Evolutionary conservation across 2,888 invertebrate genomes (phyloP).

Genomic region (Subacronicta megacephala): DNA sequence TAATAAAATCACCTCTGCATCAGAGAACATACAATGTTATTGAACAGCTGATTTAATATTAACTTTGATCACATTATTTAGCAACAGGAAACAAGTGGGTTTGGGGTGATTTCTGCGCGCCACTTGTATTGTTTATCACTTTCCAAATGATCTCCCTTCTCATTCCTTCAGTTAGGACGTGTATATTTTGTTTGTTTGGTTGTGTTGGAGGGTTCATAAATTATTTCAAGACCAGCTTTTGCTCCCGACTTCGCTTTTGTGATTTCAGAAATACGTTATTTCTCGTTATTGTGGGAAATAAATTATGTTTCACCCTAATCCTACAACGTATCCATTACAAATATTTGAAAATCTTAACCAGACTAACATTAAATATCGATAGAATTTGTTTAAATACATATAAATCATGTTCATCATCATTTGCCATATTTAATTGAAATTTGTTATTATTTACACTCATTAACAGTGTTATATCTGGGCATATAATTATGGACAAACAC

Average conservation of each 20-base stretch:
- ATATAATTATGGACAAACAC: not conserved
- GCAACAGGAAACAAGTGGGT: slow-evolving; percentile 39
- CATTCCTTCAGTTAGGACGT: slow-evolving; percentile 36
- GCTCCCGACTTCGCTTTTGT: slow-evolving; percentile 24
- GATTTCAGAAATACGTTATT: no score
- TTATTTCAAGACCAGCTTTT: slow-evolving; percentile 40
- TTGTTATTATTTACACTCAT: slow-evolving; percentile 6
- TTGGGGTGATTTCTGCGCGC: slow-evolving; percentile 41
- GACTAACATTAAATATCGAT: slow-evolving; percentile 14
- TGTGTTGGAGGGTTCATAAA: slow-evolving; percentile 37
- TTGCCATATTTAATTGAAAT: slow-evolving; percentile 3
- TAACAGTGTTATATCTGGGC: slow-evolving; percentile 1
- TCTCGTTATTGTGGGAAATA: no score
- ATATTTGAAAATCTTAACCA: no score
- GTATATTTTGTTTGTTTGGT: slow-evolving; percentile 41
- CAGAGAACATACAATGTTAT: slow-evolving; percentile 73
- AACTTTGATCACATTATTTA: slow-evolving; percentile 56
- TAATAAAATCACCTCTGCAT: slow-evolving; percentile 80
- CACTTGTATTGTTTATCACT: slow-evolving; percentile 50
- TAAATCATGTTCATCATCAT: slow-evolving; percentile 4
- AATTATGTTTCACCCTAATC: not conserved
- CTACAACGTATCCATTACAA: slow-evolving; percentile 3
- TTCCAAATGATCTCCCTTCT: slow-evolving; percentile 39
- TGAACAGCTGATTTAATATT: slow-evolving; percentile 65
- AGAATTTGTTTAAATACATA: slow-evolving; percentile 10